Evolutionary conservation across 2,888 invertebrate genomes (phyloP).

Genomic region (Cryptocephalus moraei): DNA sequence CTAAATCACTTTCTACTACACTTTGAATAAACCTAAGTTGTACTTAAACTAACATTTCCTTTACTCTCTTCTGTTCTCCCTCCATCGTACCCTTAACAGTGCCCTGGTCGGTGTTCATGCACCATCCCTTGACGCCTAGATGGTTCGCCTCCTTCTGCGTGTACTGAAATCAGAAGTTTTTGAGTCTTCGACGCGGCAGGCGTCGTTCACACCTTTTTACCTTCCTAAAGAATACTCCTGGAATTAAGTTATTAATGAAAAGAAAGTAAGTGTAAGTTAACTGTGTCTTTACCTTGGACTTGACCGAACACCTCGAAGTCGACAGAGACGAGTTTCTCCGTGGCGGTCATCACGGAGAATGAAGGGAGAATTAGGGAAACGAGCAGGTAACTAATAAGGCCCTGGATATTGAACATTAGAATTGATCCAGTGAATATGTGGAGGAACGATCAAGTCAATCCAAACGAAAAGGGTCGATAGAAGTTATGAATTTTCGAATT

Average conservation of each 20-base stretch:
- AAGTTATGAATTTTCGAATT: too few species aligned
- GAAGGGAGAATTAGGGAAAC: too few species aligned
- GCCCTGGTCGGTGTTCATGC: constrained; percentile 56
- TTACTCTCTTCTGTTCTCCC: constrained; percentile 48
- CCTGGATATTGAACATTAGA: too few species aligned
- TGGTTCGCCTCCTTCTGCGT: constrained; percentile 55
- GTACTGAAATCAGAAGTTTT: constrained; percentile 38
- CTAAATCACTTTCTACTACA: too few species aligned
- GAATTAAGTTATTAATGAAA: constrained; percentile 1
- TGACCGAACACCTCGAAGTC: constrained; percentile 53
- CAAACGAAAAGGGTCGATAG: too few species aligned
- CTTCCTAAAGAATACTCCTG: constrained; percentile 53
- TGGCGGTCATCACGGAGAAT: constrained; percentile 9
- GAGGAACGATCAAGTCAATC: too few species aligned
- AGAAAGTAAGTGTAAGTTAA: not conserved
- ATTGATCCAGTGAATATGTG: too few species aligned
- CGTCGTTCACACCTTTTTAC: constrained; percentile 27
- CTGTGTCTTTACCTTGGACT: constrained; percentile 44
- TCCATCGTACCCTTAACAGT: constrained; percentile 59
- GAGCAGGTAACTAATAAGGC: too few species aligned
- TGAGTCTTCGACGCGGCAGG: not conserved
- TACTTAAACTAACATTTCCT: constrained; percentile 48
- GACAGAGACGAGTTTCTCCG: constrained; percentile 24
- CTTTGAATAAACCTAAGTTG: too few species aligned
- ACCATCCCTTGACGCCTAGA: constrained; percentile 60